These are phyloP conservation scores for Amphibalanus amphitrite DNA, from an alignment of 1,140 invertebrate genomes.

Conservation along the genomic window DNA sequence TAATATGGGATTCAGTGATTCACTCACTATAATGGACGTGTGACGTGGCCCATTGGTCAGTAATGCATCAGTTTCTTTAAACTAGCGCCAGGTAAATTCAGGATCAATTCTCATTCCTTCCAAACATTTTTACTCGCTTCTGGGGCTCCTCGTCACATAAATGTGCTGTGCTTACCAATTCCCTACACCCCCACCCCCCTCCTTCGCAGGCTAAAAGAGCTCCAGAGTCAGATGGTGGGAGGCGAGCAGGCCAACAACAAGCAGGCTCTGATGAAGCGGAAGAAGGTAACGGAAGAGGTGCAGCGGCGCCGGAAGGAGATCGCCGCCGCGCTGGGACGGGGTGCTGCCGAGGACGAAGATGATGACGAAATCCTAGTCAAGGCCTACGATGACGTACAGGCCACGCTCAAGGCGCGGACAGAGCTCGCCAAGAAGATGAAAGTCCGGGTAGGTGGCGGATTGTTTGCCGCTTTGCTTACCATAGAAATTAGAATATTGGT, in stretches of 20 bases:
- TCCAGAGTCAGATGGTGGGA: conserved; percentile 57
- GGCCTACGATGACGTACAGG: conserved; percentile 53
- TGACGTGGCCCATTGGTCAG: too few species aligned
- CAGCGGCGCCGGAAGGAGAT: conserved; percentile 44
- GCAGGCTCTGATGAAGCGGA: conserved; percentile 34
- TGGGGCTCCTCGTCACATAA: too few species aligned
- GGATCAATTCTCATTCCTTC: too few species aligned
- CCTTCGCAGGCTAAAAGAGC: conserved; percentile 37
- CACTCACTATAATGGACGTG: too few species aligned
- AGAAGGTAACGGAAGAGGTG: conserved; percentile 39
- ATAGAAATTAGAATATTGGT: too few species aligned
- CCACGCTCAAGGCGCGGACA: conserved; percentile 53
- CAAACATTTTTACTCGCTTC: too few species aligned
- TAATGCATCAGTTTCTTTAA: too few species aligned
- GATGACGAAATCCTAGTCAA: conserved; percentile 44
- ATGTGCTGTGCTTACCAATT: too few species aligned
- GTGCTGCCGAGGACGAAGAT: conserved; percentile 50
- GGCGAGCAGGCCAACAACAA: conserved; percentile 55
- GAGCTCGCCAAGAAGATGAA: conserved; percentile 46
- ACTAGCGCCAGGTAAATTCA: too few species aligned
- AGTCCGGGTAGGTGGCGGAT: conserved; percentile 43
- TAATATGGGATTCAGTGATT: too few species aligned
- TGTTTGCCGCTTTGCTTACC: too few species aligned
- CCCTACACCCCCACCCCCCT: not conserved
- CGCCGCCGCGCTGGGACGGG: conserved; percentile 40